Conservation (phyloP, 1,140 invertebrate genomes). For the Acromyrmex charruanus region DNA sequence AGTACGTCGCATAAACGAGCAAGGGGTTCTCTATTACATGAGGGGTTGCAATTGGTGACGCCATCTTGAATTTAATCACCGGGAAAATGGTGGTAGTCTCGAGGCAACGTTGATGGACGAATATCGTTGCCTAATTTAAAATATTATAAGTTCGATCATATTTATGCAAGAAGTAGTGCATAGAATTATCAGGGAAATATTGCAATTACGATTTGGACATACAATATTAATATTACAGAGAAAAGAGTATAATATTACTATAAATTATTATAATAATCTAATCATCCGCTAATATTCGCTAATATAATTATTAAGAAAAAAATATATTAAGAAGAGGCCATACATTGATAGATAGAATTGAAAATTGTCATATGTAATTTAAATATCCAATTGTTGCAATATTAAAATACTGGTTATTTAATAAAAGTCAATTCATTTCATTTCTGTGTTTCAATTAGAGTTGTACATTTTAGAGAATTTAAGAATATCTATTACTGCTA, state of each 20-base stretch:
- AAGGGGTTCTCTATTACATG: slow-evolving; percentile 70
- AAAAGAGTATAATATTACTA: not conserved
- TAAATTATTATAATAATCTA: not conserved
- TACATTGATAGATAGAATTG: not conserved
- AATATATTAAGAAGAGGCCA: not conserved
- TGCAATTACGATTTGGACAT: not conserved
- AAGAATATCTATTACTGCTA: not conserved
- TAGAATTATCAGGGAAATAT: not conserved
- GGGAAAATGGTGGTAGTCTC: slow-evolving; percentile 83
- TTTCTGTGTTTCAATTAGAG: not conserved
- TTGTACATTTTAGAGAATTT: not conserved
- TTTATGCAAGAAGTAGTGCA: not conserved
- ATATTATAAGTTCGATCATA: not conserved
- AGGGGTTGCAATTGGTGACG: slow-evolving; percentile 76
- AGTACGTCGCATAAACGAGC: slow-evolving; percentile 79
- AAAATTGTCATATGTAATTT: not conserved
- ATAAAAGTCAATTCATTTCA: not conserved
- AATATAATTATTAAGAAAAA: not conserved
- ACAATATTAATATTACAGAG: not conserved
- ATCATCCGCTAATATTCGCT: not conserved
- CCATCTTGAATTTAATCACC: slow-evolving; percentile 85
- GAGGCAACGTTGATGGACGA: slow-evolving; percentile 42
- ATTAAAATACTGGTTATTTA: not conserved
- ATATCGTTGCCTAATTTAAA: slow-evolving; percentile 36
- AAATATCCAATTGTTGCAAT: not conserved